phyloP scores from a whole-genome alignment of 1,140 invertebrate species.

The Hypsibius dujardini region DNA sequence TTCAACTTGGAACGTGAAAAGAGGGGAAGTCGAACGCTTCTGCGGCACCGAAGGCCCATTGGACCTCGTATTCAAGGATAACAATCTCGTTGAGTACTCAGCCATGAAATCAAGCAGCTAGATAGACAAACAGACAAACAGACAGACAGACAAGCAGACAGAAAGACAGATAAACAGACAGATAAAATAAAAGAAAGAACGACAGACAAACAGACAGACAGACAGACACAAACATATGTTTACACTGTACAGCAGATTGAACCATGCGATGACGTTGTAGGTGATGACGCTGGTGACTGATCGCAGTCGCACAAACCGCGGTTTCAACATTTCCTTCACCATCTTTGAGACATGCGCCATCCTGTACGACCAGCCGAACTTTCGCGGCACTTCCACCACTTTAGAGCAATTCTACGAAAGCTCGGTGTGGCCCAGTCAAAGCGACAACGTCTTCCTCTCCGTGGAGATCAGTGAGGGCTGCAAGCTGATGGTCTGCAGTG shows the following conservation, averaged over 20 bases:
- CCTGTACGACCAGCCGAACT: not conserved
- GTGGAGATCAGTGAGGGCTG: not conserved
- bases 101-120: too few relatives aligned
- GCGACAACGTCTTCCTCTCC: not conserved
- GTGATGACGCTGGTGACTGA: not conserved
- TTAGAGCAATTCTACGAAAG: constrained; percentile 4
- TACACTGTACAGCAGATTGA: constrained; percentile 5
- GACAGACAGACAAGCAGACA: too few relatives aligned
- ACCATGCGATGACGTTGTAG: not conserved
- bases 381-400: not conserved
- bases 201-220: too few relatives aligned
- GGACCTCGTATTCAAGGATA: constrained; percentile 16
- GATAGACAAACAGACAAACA: too few relatives aligned
- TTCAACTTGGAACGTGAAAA: not conserved
- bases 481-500: constrained; percentile 16
- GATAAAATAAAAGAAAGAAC: too few relatives aligned
- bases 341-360: constrained; percentile 12
- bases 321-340: not conserved
- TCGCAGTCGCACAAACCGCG: not conserved
- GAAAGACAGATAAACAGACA: too few relatives aligned
- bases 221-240: too few relatives aligned
- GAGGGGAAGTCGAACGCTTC: not conserved
- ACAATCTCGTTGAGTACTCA: not conserved
- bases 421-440: not conserved
- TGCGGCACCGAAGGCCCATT: constrained; percentile 6